Evolutionary conservation across 2,888 invertebrate genomes (phyloP), one percentile per base, ranked within the genome.

Genomic region (Entomobrya multifasciata): DNA sequence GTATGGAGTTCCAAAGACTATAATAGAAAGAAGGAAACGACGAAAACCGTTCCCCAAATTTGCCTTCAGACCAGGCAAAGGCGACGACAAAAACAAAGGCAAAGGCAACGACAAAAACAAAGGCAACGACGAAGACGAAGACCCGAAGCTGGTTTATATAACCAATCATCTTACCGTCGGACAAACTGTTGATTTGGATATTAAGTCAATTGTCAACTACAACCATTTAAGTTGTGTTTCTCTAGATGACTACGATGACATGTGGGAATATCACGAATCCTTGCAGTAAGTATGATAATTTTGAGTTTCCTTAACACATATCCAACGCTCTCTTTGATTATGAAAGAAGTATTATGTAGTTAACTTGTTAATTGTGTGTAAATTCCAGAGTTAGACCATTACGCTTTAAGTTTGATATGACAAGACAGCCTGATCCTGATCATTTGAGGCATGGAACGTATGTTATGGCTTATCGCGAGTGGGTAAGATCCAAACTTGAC

Each of bases 231-330:
- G 17, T 67, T 8, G 17, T 17, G 8, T 65, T 20, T 10, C 20
- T 11, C 1, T 4, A 30, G 13, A 10, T n/a, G 36, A 20, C 10
- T 11, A 22, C 10, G 4, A 67, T 11, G 8, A 41, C 15, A 0
- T 44, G 0, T 44, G 41, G 67, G 13, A 44, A 4, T 67, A 44
- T 5, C 44, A 67, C n/a, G 15, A 17, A 1, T 8, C 13, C 5
- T 10, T 67, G 8, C 67, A 67, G 67, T 67, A 67, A 67, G 67
- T 41, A 30, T 20, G 6, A 60, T 60, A 22, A 60, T 27, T 60
- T 60, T 49, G 13, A 3, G 49, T 15, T 8, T 49, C 49, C 3
- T 49, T 49, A 3, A 49, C n/a, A 15, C n/a, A n/a, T n/a, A n/a
- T n/a, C n/a, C n/a, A n/a, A n/a, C n/a, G n/a, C n/a, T n/a, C n/a